These are phyloP conservation scores for Megaustenia siamemsis DNA, from an alignment of 2,888 invertebrate genomes.

Conservation along the genomic window DNA sequence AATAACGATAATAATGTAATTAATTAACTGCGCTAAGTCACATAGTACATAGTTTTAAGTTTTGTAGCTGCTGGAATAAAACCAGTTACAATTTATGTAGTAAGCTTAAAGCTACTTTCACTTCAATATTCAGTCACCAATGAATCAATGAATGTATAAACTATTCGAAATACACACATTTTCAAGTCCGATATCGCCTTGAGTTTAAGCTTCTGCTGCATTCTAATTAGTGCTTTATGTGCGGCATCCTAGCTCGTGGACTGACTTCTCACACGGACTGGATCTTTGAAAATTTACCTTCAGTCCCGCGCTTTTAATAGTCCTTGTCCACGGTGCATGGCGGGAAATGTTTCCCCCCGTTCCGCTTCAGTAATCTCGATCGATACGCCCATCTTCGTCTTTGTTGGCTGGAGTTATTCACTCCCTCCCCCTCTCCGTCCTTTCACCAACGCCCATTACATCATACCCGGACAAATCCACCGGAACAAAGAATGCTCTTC, in stretches of 20 bases:
- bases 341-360: not conserved
- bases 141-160: not conserved
- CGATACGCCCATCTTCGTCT: not conserved
- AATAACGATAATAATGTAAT: no score
- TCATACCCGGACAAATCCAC: not conserved
- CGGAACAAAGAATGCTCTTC: slow-evolving; percentile 8
- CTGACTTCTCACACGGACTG: not conserved
- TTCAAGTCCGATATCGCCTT: not conserved
- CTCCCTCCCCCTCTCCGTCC: not conserved
- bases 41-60: no score
- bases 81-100: no score
- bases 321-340: not conserved
- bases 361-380: slow-evolving; percentile 16
- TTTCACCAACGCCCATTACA: no score
- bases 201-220: not conserved
- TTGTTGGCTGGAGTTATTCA: not conserved
- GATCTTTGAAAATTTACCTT: not conserved
- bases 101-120: no score
- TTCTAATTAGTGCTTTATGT: no score
- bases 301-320: not conserved
- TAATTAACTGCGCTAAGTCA: no score
- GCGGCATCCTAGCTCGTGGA: no score
- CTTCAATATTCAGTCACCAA: not conserved
- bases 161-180: not conserved
- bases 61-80: no score